Base-by-base conservation (phyloP, 2,797 vertebrate genomes). In the Myotis findleyi region DNA sequence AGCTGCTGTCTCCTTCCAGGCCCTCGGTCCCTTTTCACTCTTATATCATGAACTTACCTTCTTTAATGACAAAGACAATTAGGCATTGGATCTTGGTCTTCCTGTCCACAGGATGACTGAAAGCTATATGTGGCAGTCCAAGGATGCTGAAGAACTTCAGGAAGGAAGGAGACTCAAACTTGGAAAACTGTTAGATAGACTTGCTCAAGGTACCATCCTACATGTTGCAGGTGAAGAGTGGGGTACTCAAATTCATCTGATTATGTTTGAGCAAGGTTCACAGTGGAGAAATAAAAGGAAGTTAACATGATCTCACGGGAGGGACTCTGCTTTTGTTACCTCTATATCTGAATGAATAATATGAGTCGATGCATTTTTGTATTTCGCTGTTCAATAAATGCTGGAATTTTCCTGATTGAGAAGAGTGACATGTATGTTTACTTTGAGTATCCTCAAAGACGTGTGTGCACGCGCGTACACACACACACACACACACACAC, bases 391-490 rank as follows among this genome's bases (percentile, higher is more conserved):
- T 25, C 16, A 4, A n/a, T 25, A 76, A 93, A 49, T 57, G 3
- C 23, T 38, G 7, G n/a, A 21, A 55, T 59, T 68, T 51, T 57
- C 20, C 13, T 49, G 38, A 68, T n/a, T 4, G n/a, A 57, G 25
- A 82, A 75, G 33, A 33, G 12, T 83, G 25, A 82, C n/a, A 33
- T 57, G 7, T n/a, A 17, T 69, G 9, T 75, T 30, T 33, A 80
- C 47, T 55, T 87, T 80, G 66, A 72, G 10, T 75, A 1, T 76
- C 23, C 25, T 76, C 25, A 83, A 89, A 83, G 10, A 49, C 44
- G 14, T 57, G 13, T 23, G 5, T 5, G 2, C 10, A 6, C 1
- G 9, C 10, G 10, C 0, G 1, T 7, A 12, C 36, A 38, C 47
- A n/a, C 27, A 49, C n/a, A 49, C 1, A 12, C n/a, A 68, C 30